phyloP scores from a whole-genome alignment of 92 coral and sea anemone species.

The Paramuricea clavata region DNA sequence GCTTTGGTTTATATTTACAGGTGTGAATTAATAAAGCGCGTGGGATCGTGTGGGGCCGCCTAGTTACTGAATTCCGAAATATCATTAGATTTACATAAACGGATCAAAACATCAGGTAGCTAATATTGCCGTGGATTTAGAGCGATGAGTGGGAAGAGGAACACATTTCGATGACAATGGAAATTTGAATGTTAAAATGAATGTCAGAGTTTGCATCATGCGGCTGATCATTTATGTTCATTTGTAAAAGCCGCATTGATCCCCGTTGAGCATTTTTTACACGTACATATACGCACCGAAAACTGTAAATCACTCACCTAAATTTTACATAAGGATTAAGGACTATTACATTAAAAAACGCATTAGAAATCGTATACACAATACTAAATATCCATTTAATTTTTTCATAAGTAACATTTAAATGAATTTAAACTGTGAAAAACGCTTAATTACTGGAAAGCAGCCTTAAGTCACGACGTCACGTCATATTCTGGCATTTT shows the following conservation, averaged over 20 bases:
- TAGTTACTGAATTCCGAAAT: slow-evolving; percentile 10
- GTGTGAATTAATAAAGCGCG: slow-evolving; percentile 7
- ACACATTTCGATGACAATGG: not conserved
- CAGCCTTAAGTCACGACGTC: not conserved
- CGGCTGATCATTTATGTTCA: not conserved
- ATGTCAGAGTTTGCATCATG: not conserved
- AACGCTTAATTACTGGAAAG: too few relatives aligned
- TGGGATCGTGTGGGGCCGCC: slow-evolving; percentile 11
- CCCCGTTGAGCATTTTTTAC: too few relatives aligned
- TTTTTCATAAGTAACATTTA: too few relatives aligned
- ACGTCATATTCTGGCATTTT: not conserved
- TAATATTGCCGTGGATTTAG: not conserved
- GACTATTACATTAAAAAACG: too few relatives aligned
- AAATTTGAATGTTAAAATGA: not conserved
- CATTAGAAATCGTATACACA: too few relatives aligned
- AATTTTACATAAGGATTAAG: too few relatives aligned
- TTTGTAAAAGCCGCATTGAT: too few relatives aligned
- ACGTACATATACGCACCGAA: too few relatives aligned
- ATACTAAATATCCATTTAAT: too few relatives aligned
- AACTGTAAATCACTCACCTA: too few relatives aligned
- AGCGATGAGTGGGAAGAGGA: not conserved
- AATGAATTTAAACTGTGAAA: too few relatives aligned
- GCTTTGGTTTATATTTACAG: not conserved
- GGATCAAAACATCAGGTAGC: not conserved
- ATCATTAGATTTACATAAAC: not conserved